A percentile compares a stretch with the other conserved stretches of the same genome.
These are phyloP conservation scores for Apistogramma diplotaenia DNA, from an alignment of 2,113 vertebrate species.

Conservation along the genomic window DNA sequence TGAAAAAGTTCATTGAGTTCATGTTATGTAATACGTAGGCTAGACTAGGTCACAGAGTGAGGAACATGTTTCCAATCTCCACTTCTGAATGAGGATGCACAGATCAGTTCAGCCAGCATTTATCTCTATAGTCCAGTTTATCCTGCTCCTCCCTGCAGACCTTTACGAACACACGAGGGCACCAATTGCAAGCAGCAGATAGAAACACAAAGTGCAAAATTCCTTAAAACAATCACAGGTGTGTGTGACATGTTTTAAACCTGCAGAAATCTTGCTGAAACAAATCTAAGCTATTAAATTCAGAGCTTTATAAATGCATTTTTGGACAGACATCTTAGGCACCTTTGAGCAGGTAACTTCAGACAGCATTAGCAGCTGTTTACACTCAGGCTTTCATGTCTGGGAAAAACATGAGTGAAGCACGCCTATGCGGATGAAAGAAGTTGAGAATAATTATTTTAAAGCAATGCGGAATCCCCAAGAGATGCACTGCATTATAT, in stretches of 20 bases:
- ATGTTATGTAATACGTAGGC: slow-evolving; percentile 55
- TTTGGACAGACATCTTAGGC: not conserved
- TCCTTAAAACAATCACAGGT: not conserved
- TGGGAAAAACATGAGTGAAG: not conserved
- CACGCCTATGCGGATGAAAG: not conserved
- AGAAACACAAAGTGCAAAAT: not conserved
- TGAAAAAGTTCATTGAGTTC: slow-evolving; percentile 53
- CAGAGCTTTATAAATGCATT: not conserved
- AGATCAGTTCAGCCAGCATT: not conserved
- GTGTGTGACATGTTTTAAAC: not conserved
- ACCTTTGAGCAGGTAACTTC: not conserved
- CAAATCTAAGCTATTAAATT: not conserved
- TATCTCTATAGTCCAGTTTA: not conserved
- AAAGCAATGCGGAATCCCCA: not conserved
- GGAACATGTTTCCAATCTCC: not conserved
- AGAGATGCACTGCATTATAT: not conserved
- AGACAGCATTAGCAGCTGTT: not conserved
- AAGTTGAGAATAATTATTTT: not conserved
- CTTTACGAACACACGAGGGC: not conserved
- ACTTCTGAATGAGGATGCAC: not conserved
- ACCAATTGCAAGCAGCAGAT: not conserved
- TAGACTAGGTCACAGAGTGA: slow-evolving; percentile 2
- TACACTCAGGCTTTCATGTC: not conserved
- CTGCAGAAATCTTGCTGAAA: not conserved
- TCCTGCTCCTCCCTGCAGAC: not conserved